Percentiles rank a stretch among this genome's conserved stretches.
Conservation (phyloP, 2,888 invertebrate genomes). For the Chymomyza procnemis region DNA sequence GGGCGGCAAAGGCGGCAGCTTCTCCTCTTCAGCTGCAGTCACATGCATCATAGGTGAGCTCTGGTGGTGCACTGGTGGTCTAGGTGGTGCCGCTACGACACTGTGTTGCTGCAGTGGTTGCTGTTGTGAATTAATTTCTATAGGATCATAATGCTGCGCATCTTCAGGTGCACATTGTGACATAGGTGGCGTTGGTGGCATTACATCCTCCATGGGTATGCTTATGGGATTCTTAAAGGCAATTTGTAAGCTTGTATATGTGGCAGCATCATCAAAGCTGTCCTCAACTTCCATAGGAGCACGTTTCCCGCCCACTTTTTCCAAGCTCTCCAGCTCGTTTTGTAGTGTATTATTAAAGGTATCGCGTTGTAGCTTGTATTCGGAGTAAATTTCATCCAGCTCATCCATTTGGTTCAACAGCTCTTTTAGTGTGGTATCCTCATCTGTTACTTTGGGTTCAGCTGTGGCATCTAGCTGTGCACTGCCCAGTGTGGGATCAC, state of each 20-base stretch:
- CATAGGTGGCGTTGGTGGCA: slow-evolving; percentile 77
- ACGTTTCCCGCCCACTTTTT: slow-evolving; percentile 38
- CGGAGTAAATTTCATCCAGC: slow-evolving; percentile 88
- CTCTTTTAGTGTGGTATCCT: slow-evolving; percentile 85
- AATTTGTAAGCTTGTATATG: slow-evolving; percentile 90
- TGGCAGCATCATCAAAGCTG: slow-evolving; percentile 87
- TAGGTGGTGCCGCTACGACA: not conserved
- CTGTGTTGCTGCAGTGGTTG: slow-evolving; percentile 58
- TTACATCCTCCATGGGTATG: slow-evolving; percentile 82
- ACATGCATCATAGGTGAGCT: slow-evolving; percentile 77
- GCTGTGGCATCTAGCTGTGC: slow-evolving; percentile 26
- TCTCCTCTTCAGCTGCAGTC: slow-evolving; percentile 80
- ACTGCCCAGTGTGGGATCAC: slow-evolving; percentile 6
- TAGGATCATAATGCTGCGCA: slow-evolving; percentile 78
- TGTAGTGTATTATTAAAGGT: slow-evolving; percentile 75
- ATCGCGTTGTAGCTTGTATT: slow-evolving; percentile 83
- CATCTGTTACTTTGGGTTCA: slow-evolving; percentile 61
- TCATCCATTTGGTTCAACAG: slow-evolving; percentile 88
- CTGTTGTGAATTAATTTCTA: slow-evolving; percentile 76
- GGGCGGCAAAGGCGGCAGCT: slow-evolving; percentile 88
- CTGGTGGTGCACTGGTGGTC: slow-evolving; percentile 1
- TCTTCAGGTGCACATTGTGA: slow-evolving; percentile 76
- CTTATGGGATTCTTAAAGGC: slow-evolving; percentile 92
- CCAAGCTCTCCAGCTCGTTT: slow-evolving; percentile 70
- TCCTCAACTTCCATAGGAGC: slow-evolving; percentile 81